These are phyloP conservation scores for Diorhabda sublineata DNA, from an alignment of 1,140 invertebrate genomes.

Conservation along the genomic window DNA sequence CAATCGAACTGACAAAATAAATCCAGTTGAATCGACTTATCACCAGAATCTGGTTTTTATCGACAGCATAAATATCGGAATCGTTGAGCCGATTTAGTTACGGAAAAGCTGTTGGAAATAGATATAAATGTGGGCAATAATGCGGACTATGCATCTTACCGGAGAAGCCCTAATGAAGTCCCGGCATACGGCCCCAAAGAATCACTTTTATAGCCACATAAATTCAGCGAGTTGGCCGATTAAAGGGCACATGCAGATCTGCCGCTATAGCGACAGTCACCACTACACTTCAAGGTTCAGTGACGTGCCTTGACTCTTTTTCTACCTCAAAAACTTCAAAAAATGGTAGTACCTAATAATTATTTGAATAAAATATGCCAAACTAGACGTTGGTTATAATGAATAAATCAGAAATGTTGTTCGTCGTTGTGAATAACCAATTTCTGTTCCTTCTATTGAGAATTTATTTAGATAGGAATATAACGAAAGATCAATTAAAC, in stretches of 20 bases:
- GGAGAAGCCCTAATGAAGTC: slow-evolving; percentile 37
- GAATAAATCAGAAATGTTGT: no score
- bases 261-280: slow-evolving; percentile 16
- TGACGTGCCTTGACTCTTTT: no score
- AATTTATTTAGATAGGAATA: no score
- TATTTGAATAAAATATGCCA: no score
- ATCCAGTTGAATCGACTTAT: slow-evolving; percentile 2
- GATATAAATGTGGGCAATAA: slow-evolving; percentile 39
- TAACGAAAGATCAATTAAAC: no score
- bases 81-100: slow-evolving; percentile 31
- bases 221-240: slow-evolving; percentile 34
- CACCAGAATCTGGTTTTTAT: slow-evolving; percentile 6
- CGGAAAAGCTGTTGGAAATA: slow-evolving; percentile 31
- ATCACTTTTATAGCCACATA: slow-evolving; percentile 41
- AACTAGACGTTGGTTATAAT: no score
- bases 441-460: no score
- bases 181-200: slow-evolving; percentile 36
- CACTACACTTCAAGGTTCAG: slow-evolving; percentile 25
- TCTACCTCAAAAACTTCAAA: no score
- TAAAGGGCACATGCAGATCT: slow-evolving; percentile 37
- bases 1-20: slow-evolving; percentile 2
- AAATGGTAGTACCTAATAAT: no score
- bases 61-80: slow-evolving; percentile 19
- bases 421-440: no score
- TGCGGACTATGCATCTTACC: slow-evolving; percentile 34